Conservation (phyloP, 2,888 invertebrate species). For the Drosophila suboccidentalis region DNA sequence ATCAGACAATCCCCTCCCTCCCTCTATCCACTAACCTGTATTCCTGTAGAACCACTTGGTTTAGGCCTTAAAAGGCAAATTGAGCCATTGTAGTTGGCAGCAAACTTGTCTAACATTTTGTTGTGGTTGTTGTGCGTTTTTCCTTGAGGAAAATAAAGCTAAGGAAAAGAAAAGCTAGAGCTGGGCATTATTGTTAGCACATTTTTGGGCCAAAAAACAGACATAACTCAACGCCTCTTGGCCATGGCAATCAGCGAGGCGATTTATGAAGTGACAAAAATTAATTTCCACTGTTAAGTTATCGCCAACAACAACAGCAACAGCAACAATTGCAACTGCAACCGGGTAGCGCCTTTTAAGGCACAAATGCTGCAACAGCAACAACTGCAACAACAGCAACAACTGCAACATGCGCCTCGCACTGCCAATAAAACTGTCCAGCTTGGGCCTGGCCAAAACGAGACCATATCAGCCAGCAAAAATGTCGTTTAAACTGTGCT, state of each 20-base stretch:
- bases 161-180: background rate
- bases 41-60: slow-evolving; percentile 10
- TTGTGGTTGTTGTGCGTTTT: slow-evolving; percentile 24
- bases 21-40: too few relatives aligned
- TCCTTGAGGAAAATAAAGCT: slow-evolving; percentile 9
- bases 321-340: slow-evolving; percentile 47
- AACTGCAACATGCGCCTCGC: slow-evolving; percentile 33
- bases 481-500: slow-evolving; percentile 80
- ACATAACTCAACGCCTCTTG: slow-evolving; percentile 30
- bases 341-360: slow-evolving; percentile 67
- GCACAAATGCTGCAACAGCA: slow-evolving; percentile 52
- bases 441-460: slow-evolving; percentile 59
- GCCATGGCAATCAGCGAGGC: slow-evolving; percentile 51
- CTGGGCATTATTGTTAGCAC: background rate
- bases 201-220: slow-evolving; percentile 24
- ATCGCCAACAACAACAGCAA: slow-evolving; percentile 58
- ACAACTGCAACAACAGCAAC: slow-evolving; percentile 32
- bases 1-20: background rate
- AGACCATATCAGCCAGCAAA: slow-evolving; percentile 79
- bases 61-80: slow-evolving; percentile 55
- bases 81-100: slow-evolving; percentile 73
- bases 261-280: slow-evolving; percentile 85
- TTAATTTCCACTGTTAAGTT: slow-evolving; percentile 84
- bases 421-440: slow-evolving; percentile 81
- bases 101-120: slow-evolving; percentile 41